A percentile compares a stretch with the other conserved stretches of the same genome.
phyloP scores from a whole-genome alignment of 2,888 invertebrate genomes.

The Tolmerus cingulatus region DNA sequence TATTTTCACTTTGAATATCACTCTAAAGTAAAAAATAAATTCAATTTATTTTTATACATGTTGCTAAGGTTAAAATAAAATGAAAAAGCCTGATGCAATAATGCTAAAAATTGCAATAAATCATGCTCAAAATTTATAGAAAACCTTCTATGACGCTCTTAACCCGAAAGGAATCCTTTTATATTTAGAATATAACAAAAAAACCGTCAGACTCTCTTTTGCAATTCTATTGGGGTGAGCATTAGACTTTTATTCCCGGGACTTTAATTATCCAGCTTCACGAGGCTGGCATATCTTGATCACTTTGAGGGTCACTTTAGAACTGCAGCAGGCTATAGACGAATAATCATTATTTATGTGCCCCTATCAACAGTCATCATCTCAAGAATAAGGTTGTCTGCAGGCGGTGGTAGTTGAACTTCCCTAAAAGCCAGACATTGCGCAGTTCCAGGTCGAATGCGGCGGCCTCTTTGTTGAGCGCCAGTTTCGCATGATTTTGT shows the following conservation, averaged over 20 bases:
- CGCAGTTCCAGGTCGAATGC: background rate
- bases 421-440: background rate
- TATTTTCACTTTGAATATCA: no score
- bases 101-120: background rate
- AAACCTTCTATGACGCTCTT: background rate
- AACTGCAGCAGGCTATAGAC: background rate
- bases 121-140: background rate
- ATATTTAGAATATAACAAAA: background rate
- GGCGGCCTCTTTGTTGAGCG: background rate
- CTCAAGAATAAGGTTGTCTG: background rate
- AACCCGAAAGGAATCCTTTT: background rate
- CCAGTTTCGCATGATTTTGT: background rate
- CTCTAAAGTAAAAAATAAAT: no score
- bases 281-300: background rate
- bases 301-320: background rate
- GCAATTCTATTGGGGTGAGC: background rate
- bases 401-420: background rate
- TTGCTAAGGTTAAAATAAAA: background rate
- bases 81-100: background rate
- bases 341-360: background rate
- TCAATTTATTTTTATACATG: background rate
- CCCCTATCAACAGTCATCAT: background rate
- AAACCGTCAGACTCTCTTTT: background rate
- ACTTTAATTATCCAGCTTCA: background rate
- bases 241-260: background rate